Evolutionary conservation across 1,140 invertebrate genomes (phyloP).

Genomic region (Lamellibrachia luymesi): DNA sequence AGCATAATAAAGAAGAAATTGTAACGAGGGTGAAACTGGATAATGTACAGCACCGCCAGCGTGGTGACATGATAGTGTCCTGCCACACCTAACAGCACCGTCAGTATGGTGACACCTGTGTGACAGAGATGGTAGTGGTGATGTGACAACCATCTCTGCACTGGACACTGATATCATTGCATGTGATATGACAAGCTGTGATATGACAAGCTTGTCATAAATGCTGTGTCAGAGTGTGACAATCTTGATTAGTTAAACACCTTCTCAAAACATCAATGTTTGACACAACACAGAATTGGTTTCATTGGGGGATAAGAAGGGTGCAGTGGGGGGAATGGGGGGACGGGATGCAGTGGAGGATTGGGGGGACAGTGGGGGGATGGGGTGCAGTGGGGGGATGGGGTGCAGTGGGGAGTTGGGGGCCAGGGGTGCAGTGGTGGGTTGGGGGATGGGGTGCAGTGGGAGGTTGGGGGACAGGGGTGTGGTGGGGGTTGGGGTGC

Average conservation of each 20-base stretch:
- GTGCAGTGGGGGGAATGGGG: too few relatives aligned
- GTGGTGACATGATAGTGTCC: neutral
- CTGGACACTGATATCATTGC: neutral
- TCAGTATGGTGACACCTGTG: neutral
- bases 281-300: too few relatives aligned
- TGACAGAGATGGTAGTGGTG: neutral
- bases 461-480: too few relatives aligned
- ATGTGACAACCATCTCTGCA: neutral
- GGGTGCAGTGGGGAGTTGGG: too few relatives aligned
- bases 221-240: neutral
- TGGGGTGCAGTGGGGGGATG: too few relatives aligned
- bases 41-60: neutral
- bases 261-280: neutral
- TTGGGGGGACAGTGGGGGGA: too few relatives aligned
- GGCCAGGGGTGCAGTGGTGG: too few relatives aligned
- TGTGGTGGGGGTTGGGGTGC: too few relatives aligned
- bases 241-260: neutral
- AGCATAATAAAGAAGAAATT: neutral
- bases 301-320: neutral
- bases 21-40: neutral
- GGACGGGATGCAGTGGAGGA: too few relatives aligned
- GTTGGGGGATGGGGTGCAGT: too few relatives aligned
- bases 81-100: neutral
- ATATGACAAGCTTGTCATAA: neutral
- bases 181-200: neutral